These are phyloP conservation scores for Himantopus leucocephalus DNA, from an alignment of 2,113 vertebrate species.

Conservation along the genomic window DNA sequence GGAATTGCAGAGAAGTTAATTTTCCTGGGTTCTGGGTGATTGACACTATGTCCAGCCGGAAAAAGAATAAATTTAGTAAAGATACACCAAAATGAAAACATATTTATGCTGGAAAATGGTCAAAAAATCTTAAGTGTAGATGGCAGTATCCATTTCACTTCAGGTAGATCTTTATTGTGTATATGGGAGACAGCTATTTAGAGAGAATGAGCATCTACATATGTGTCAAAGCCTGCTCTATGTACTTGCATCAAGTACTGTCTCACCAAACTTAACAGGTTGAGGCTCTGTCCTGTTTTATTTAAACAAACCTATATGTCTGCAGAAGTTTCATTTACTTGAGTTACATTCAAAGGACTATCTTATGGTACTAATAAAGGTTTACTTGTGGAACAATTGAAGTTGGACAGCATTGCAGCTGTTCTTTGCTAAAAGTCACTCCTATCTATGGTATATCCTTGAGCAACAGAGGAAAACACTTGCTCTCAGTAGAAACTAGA, in stretches of 20 bases:
- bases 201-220: neutral
- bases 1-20: neutral
- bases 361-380: neutral
- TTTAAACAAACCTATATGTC: neutral
- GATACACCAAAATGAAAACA: neutral
- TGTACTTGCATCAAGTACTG: neutral
- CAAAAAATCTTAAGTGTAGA: neutral
- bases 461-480: neutral
- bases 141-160: neutral
- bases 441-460: neutral
- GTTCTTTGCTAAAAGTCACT: neutral
- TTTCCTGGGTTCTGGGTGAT: neutral
- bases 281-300: neutral
- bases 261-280: neutral
- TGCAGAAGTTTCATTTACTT: neutral
- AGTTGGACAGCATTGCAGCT: neutral
- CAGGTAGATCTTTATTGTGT: neutral
- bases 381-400: neutral
- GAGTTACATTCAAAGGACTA: neutral
- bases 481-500: neutral
- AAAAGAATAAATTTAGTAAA: neutral
- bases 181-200: neutral
- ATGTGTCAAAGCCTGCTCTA: neutral
- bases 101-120: neutral
- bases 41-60: neutral